Base-by-base conservation (phyloP, 2,888 invertebrate genomes). In the Drosophila paramelanica region DNA sequence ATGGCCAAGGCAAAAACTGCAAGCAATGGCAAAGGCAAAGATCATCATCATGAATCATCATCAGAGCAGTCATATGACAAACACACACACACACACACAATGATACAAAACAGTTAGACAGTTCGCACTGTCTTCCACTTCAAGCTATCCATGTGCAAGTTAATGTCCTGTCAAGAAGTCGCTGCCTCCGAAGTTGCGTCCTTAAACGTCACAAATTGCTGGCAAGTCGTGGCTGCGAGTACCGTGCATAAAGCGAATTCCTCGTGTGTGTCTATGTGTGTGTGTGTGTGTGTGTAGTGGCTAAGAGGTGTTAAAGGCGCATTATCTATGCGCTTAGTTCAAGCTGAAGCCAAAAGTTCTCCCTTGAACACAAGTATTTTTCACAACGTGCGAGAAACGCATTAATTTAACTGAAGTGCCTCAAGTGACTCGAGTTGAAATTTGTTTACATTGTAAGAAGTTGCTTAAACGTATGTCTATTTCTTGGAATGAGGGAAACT, bases 161-260 rank as follows among this genome's bases (percentile, higher is more conserved):
- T 85, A 85, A 85, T 85, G 85, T 85, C 77, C 85, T 85, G 85
- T 88, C 89, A 85, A 85, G 89, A 89, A 88, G 89, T 85, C 84
- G 88, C 83, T 87, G 88, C 84, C 84, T 83, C 83, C 67, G 42
- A 55, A 62, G 89, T 83, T 82, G 80, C 77, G 87, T 55, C 74
- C 83, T 83, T 84, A 84, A 89, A 87, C 81, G 83, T 87, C 83
- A 89, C 83, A 84, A 84, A 84, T 84, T 87, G 81, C 81, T 79
- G 61, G 42, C 62, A 61, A 67, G 57, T 62, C 67, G 45, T 60
- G 33, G 31, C 50, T 50, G 41, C 25, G 4, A 23, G 0, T 23
- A 23, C 23, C 23, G 23, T 17, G 17, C 17, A 17, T 17, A 17
- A 17, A 17, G 17, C 17, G 17, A 17, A 17, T 17, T 17, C 17